Percentiles rank a stretch among this genome's conserved stretches.
Conservation (phyloP, 1,140 invertebrate genomes). For the Calephelis virginiensis region DNA sequence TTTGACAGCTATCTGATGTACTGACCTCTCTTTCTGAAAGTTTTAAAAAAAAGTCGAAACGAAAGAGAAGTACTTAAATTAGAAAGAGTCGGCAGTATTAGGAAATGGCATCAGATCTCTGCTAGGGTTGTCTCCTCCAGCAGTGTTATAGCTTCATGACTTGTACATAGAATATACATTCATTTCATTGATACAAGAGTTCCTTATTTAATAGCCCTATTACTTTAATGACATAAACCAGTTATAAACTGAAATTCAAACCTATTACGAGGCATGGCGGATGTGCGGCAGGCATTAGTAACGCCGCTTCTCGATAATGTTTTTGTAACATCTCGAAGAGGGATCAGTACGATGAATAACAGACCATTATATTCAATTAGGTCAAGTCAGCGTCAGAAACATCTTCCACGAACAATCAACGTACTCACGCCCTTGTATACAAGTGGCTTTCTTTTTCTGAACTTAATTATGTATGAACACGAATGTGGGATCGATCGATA, state of each 20-base stretch:
- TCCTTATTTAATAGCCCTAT: constrained; percentile 54
- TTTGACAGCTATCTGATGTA: too few relatives aligned
- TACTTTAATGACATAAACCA: constrained; percentile 63
- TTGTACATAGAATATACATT: constrained; percentile 30
- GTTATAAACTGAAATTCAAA: constrained; percentile 56
- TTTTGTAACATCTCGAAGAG: constrained; percentile 56
- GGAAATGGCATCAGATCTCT: too few relatives aligned
- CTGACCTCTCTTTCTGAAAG: too few relatives aligned
- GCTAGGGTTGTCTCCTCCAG: too few relatives aligned
- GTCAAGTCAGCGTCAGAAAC: constrained; percentile 65
- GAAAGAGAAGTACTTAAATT: too few relatives aligned
- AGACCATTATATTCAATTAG: constrained; percentile 76
- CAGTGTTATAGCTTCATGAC: too few relatives aligned
- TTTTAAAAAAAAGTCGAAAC: too few relatives aligned
- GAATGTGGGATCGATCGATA: constrained; percentile 23
- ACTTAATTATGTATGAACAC: constrained; percentile 57
- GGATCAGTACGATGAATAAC: constrained; percentile 61
- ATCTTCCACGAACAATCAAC: constrained; percentile 69
- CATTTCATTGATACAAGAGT: constrained; percentile 41
- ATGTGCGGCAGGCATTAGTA: constrained; percentile 33
- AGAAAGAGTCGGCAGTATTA: too few relatives aligned
- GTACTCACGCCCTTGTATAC: constrained; percentile 61
- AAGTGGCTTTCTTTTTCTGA: constrained; percentile 65
- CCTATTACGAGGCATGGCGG: constrained; percentile 35
- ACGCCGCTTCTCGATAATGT: constrained; percentile 44